Conservation (phyloP, 2,888 invertebrate species). For the Eupithecia pulchellata region DNA sequence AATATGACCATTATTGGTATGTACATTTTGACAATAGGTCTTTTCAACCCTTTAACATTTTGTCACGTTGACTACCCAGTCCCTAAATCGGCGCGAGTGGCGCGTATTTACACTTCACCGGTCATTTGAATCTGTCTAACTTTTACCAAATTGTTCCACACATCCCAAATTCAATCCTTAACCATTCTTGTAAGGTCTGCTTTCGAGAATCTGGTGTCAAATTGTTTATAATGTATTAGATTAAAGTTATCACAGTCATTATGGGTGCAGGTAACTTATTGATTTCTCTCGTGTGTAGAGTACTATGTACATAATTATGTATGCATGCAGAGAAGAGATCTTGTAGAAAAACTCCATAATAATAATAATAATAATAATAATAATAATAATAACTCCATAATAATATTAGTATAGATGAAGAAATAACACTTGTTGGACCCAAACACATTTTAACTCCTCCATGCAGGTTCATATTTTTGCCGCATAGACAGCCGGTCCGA, state of each 20-base stretch:
- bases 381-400: too few relatives aligned
- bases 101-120: constrained; percentile 3
- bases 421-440: too few relatives aligned
- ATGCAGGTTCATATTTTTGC: too few relatives aligned
- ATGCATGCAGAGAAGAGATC: not conserved
- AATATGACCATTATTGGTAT: too few relatives aligned
- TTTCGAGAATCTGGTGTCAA: not conserved
- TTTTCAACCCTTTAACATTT: too few relatives aligned
- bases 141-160: not conserved
- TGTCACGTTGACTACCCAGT: too few relatives aligned
- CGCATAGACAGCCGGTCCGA: too few relatives aligned
- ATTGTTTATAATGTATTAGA: constrained; percentile 23
- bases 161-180: not conserved
- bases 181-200: not conserved
- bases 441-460: too few relatives aligned
- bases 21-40: too few relatives aligned
- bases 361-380: too few relatives aligned
- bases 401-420: too few relatives aligned
- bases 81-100: too few relatives aligned
- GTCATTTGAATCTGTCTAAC: constrained; percentile 1
- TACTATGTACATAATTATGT: not conserved
- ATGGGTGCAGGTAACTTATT: constrained; percentile 24
- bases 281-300: constrained; percentile 12
- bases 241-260: constrained; percentile 28
- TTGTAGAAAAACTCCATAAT: not conserved